Conservation (phyloP, 2,888 invertebrate species). For the Dolomedes plantarius region DNA sequence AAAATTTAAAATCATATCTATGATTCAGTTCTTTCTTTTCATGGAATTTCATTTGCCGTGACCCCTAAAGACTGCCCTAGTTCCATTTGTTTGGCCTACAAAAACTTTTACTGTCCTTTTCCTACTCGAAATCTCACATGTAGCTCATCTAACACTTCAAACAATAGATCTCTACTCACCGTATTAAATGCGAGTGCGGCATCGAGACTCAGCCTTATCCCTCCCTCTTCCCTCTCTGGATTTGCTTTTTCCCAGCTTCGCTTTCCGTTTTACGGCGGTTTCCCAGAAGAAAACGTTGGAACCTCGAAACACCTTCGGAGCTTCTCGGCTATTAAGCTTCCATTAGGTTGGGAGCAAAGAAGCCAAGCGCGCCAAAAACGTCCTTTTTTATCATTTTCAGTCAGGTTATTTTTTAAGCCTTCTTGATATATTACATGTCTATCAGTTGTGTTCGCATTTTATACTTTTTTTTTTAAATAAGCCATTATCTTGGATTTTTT, state of each 20-base stretch:
- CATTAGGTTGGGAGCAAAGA: conserved; percentile 54
- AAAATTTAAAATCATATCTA: no score
- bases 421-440: conserved; percentile 1
- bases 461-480: background rate
- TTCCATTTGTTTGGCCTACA: background rate
- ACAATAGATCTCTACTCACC: conserved; percentile 55
- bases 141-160: conserved; percentile 47
- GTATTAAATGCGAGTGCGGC: conserved; percentile 56
- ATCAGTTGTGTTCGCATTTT: background rate
- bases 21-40: no score
- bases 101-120: conserved; percentile 11
- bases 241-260: conserved; percentile 37
- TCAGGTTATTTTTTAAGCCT: background rate
- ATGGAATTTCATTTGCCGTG: no score
- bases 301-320: conserved; percentile 50
- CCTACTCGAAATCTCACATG: conserved; percentile 30
- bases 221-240: conserved; percentile 24
- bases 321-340: conserved; percentile 62
- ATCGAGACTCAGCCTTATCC: conserved; percentile 22
- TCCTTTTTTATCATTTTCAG: background rate
- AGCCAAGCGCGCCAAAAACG: conserved; percentile 45
- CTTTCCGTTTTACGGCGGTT: conserved; percentile 58
- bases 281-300: conserved; percentile 59
- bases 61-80: no score
- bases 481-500: no score